Base-by-base conservation (phyloP, 1,140 invertebrate genomes). In the Littorina saxatilis region DNA sequence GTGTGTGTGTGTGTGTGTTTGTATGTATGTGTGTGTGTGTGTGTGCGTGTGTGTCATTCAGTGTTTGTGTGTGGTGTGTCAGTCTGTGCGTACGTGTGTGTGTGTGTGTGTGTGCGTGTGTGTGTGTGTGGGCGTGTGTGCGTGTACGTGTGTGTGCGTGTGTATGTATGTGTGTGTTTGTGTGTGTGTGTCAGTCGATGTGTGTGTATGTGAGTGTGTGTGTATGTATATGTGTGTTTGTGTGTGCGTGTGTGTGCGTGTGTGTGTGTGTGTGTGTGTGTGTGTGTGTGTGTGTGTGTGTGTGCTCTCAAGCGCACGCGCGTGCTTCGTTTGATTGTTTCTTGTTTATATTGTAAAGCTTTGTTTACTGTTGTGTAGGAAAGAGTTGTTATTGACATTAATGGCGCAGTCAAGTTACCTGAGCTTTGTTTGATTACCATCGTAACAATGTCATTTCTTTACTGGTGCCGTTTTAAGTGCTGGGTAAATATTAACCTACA, bases 101-200 rank as follows among this genome's bases (percentile, higher is more conserved):
- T 68, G 63, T 68, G 63, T 35, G 63, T 68, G 63, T 35, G 63
- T 68, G 63, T 35, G 63, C 37, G 63, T 35, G 63, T 68, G 63
- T 35, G 63, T 68, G 63, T 35, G 63, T 37, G 63, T 35, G 63
- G 0, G 63, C 32, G 55, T 5, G 55, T 27, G 55, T 5, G 55
- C 32, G 63, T 68, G 63, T 37, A 32, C 37, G 63, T 37, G 63
- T 68, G 58, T 29, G 20, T 47, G 43, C 17, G 43, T 47, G 43
- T 47, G 58, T 61, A 23, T 7, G 7, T 7, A 23, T 61, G 20
- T 61, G 58, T 29, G 58, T 61, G 58, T 61, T 9, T 61, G 58
- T 61, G 5, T 61, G 58, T 61, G 58, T 61, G 58, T 61, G 58
- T 61, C 7, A 11, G 23, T n/a, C 4, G 4, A 23, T n/a, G 58